A percentile compares a stretch with the other conserved stretches of the same genome.
phyloP scores from a whole-genome alignment of 2,888 invertebrate species.

The Machimus rusticus region DNA sequence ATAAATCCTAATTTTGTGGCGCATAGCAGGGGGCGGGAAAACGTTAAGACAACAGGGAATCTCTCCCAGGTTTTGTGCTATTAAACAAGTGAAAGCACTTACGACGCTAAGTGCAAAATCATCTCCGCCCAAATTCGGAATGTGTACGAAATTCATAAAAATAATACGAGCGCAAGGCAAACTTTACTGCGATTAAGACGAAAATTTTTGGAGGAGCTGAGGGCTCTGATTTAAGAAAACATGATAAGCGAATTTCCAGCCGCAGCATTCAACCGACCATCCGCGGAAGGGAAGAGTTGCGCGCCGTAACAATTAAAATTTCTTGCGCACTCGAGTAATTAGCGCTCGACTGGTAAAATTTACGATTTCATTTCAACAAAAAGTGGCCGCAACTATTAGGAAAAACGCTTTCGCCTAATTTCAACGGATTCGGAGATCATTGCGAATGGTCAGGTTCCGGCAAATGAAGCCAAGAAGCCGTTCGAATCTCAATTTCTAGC shows the following conservation, averaged over 20 bases:
- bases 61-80: conserved; percentile 4
- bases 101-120: conserved; percentile 23
- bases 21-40: not conserved
- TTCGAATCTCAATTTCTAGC: not conserved
- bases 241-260: not conserved
- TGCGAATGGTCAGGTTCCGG: not conserved
- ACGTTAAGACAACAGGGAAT: conserved; percentile 2
- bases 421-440: not conserved
- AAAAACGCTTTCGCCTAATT: not conserved
- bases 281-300: not conserved
- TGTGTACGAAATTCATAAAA: not conserved
- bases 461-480: not conserved
- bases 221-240: not conserved
- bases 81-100: conserved; percentile 32
- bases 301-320: not conserved
- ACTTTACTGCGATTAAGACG: not conserved
- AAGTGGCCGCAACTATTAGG: not conserved
- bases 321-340: not conserved
- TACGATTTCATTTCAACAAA: not conserved
- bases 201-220: not conserved
- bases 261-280: not conserved
- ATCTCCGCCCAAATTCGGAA: not conserved
- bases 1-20: not conserved
- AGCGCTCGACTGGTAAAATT: not conserved
- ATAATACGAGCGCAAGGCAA: not conserved